Percentiles rank a stretch among this genome's conserved stretches.
Conservation (phyloP, 2,888 invertebrate genomes). For the Dryococelus australis region DNA sequence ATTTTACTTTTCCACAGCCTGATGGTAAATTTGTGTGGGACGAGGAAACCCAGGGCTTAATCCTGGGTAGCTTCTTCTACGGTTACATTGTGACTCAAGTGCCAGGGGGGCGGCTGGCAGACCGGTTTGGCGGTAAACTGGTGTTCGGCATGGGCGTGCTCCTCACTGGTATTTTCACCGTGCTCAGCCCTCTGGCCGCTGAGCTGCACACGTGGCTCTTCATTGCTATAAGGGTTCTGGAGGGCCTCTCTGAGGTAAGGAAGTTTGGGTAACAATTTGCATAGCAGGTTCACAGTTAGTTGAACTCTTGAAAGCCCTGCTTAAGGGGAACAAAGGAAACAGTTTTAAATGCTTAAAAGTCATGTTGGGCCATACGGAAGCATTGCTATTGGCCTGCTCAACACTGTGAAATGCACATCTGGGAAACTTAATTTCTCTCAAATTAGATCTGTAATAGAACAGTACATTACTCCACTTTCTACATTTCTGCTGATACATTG, state of each 20-base stretch:
- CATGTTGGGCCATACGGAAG: neutral
- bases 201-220: conserved; percentile 68
- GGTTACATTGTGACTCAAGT: conserved; percentile 84
- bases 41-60: conserved; percentile 78
- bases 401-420: too few relatives aligned
- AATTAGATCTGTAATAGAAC: too few relatives aligned
- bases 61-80: conserved; percentile 84
- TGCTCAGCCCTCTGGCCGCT: conserved; percentile 85
- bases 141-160: conserved; percentile 84
- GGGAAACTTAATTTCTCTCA: too few relatives aligned
- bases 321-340: neutral
- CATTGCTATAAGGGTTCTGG: conserved; percentile 76
- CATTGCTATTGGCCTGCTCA: too few relatives aligned
- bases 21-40: conserved; percentile 81
- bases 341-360: neutral
- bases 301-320: neutral
- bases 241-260: conserved; percentile 81
- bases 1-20: conserved; percentile 59
- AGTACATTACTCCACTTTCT: too few relatives aligned
- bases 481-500: too few relatives aligned
- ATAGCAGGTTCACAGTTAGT: too few relatives aligned
- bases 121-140: conserved; percentile 85
- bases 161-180: conserved; percentile 81
- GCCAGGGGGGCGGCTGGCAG: conserved; percentile 84
- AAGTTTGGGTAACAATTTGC: too few relatives aligned